Evolutionary conservation across 2,113 vertebrate species (phyloP).

Genomic region (Xiphophorus hellerii): DNA sequence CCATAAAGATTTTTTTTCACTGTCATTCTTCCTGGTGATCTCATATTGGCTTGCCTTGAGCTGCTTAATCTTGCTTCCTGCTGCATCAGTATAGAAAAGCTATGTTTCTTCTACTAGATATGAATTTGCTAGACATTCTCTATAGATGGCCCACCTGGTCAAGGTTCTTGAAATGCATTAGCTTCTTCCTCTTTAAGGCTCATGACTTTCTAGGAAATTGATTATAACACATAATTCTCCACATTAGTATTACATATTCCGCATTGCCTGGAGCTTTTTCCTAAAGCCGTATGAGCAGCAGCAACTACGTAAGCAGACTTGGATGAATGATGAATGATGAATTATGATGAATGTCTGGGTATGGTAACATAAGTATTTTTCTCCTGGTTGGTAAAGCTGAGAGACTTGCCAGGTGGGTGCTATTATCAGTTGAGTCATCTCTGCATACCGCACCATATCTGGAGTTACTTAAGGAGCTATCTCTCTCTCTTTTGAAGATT

Average conservation of each 20-base stretch:
- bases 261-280: not conserved
- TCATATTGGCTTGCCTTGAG: not conserved
- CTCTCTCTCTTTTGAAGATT: slow-evolving; percentile 10
- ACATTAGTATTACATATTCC: not conserved
- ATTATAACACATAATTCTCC: not conserved
- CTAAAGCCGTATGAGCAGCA: not conserved
- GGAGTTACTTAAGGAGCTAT: not conserved
- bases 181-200: not conserved
- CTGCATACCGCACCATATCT: slow-evolving; percentile 23
- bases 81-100: not conserved
- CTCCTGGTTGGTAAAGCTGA: slow-evolving; percentile 8
- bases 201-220: not conserved
- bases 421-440: slow-evolving; percentile 43
- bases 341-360: too few relatives aligned
- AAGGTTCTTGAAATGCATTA: not conserved
- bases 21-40: not conserved
- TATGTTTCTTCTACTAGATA: not conserved
- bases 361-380: not conserved
- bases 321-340: too few relatives aligned
- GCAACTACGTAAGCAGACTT: not conserved
- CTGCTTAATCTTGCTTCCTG: not conserved
- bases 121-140: not conserved
- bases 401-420: slow-evolving; percentile 25
- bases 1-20: too few relatives aligned
- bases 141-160: not conserved